A percentile compares a stretch with the other conserved stretches of the same genome.
Evolutionary conservation across 2,797 vertebrate species (phyloP).

Genomic region (Catamblyrhynchus diadema): DNA sequence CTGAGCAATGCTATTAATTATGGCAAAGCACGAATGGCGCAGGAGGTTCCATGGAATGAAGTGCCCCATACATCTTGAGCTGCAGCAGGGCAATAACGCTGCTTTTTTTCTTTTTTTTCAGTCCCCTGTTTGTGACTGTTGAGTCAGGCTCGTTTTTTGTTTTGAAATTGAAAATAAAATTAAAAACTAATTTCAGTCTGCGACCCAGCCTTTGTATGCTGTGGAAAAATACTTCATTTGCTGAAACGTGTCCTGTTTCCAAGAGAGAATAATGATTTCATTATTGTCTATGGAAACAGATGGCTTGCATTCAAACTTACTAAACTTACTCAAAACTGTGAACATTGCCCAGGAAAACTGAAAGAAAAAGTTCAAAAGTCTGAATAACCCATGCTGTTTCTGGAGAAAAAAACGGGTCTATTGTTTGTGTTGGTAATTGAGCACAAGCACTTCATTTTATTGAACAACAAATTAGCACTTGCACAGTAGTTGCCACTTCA

Average conservation of each 20-base stretch:
- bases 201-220: constrained; percentile 10
- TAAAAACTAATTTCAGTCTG: not conserved
- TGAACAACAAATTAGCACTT: constrained; percentile 58
- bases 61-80: not conserved
- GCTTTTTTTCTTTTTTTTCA: not conserved
- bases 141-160: not conserved
- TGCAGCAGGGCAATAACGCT: not conserved
- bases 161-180: constrained; percentile 25
- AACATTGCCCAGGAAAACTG: constrained; percentile 53
- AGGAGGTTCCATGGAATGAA: constrained; percentile 29
- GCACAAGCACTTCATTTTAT: constrained; percentile 39
- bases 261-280: constrained; percentile 68
- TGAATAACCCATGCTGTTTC: constrained; percentile 45
- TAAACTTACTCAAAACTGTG: constrained; percentile 40
- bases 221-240: constrained; percentile 52
- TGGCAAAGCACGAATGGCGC: constrained; percentile 1
- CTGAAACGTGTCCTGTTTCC: constrained; percentile 43
- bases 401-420: not conserved
- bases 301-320: constrained; percentile 60
- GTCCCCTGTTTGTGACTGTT: not conserved
- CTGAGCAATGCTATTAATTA: constrained; percentile 41
- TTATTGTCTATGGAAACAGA: constrained; percentile 67
- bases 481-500: constrained; percentile 33
- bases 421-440: constrained; percentile 66
- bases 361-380: constrained; percentile 48